Percentiles rank a stretch among this genome's conserved stretches.
Conservation (phyloP, 2,113 vertebrate species). For the Falcunculus frontatus region DNA sequence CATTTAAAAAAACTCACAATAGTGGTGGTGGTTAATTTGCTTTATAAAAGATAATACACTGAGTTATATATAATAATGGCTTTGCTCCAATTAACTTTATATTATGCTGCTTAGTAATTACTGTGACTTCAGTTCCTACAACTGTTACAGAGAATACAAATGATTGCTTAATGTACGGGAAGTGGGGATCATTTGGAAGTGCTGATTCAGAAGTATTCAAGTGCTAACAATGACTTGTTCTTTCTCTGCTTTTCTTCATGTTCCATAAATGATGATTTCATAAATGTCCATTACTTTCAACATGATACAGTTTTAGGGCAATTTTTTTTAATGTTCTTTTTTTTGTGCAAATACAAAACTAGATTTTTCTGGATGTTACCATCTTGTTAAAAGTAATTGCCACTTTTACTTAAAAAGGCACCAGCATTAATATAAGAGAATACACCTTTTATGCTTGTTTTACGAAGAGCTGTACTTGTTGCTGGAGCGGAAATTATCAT, state of each 20-base stretch:
- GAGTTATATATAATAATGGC: constrained; percentile 48
- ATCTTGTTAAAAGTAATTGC: neutral
- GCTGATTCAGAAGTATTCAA: constrained; percentile 68
- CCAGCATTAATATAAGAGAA: neutral
- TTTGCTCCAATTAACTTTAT: constrained; percentile 26
- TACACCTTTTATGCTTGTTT: constrained; percentile 47
- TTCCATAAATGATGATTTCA: neutral
- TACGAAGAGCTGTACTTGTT: constrained; percentile 90
- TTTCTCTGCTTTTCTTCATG: constrained; percentile 3
- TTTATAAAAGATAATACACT: constrained; percentile 41
- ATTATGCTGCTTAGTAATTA: constrained; percentile 31
- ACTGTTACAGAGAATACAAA: constrained; percentile 41
- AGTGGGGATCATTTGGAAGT: constrained; percentile 56
- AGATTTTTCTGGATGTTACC: constrained; percentile 6
- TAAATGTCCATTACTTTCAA: neutral
- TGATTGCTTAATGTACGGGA: neutral
- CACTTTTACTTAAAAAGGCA: constrained; percentile 44
- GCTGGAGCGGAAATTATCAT: constrained; percentile 87
- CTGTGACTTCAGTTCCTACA: constrained; percentile 39
- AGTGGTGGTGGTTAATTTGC: constrained; percentile 5
- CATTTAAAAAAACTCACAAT: neutral
- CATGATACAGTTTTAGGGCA: neutral
- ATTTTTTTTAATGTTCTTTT: neutral
- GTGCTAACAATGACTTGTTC: constrained; percentile 60
- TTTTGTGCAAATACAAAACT: constrained; percentile 33